Conservation (phyloP, 2,113 vertebrate genomes). For the Cyprinodon tularosa region DNA sequence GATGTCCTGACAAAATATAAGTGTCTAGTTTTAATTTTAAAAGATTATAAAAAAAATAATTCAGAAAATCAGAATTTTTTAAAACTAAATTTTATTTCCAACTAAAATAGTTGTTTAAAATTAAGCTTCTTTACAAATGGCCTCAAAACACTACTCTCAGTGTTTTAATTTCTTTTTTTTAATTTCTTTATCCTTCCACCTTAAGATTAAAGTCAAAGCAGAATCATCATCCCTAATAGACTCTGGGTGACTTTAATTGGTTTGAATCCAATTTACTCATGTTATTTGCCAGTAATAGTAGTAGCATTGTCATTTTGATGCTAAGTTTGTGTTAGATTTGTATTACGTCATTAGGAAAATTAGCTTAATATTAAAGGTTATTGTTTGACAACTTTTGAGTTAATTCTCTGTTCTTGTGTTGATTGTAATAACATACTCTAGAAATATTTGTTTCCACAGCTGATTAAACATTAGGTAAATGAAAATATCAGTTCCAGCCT, state of each 20-base stretch:
- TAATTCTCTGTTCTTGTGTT: background rate
- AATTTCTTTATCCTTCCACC: background rate
- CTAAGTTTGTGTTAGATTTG: background rate
- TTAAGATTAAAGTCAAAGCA: background rate
- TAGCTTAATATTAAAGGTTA: background rate
- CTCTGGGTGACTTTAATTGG: background rate
- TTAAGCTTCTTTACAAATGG: background rate
- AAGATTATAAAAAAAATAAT: too few species aligned
- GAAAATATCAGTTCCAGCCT: background rate
- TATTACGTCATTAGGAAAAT: background rate
- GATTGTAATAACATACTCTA: background rate
- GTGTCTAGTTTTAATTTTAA: too few species aligned
- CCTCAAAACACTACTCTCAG: background rate
- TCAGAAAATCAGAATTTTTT: too few species aligned
- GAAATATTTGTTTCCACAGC: background rate
- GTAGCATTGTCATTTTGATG: too few species aligned
- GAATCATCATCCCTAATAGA: background rate
- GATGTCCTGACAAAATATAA: too few species aligned
- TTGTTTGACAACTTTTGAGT: background rate
- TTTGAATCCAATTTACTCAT: background rate
- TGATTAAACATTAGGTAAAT: background rate
- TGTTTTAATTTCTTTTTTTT: background rate
- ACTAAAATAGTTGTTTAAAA: background rate
- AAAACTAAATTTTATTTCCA: background rate
- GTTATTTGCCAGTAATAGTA: background rate